Conservation (phyloP, 1,140 invertebrate genomes). For the Heliconius himera region DNA sequence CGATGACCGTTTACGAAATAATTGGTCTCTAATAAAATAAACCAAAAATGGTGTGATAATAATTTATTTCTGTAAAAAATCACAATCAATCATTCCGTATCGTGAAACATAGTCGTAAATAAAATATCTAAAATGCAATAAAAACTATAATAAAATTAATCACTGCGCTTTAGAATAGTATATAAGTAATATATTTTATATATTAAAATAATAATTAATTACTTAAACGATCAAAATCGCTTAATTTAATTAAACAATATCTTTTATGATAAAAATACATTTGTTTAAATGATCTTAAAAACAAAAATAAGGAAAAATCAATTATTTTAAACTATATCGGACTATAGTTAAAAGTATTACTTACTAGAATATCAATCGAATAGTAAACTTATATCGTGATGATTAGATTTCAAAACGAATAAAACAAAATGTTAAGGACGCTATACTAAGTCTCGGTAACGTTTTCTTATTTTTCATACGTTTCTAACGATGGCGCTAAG, state of each 20-base stretch:
- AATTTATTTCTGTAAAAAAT: background rate
- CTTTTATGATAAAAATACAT: background rate
- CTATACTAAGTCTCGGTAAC: constrained; percentile 12
- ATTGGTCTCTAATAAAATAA: background rate
- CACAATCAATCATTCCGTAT: background rate
- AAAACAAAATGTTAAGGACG: constrained; percentile 29
- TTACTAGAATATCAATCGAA: background rate
- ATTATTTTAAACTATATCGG: background rate
- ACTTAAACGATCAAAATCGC: background rate
- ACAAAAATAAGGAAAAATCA: background rate
- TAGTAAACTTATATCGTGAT: background rate
- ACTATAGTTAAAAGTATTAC: background rate
- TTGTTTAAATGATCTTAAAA: background rate
- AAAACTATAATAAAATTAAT: constrained; percentile 1
- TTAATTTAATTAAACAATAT: background rate
- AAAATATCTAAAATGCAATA: background rate
- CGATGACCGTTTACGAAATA: too few species aligned
- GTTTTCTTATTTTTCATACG: constrained; percentile 22
- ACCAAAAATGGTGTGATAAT: background rate
- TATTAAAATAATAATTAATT: too few species aligned
- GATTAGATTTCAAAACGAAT: constrained; percentile 20
- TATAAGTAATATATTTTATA: too few species aligned
- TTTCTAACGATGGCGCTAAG: background rate
- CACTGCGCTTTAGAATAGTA: background rate
- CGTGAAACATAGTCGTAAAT: background rate